Evolutionary conservation across 2,113 vertebrate species (phyloP), one percentile per base, ranked within the genome.

Genomic region (Manacus vitellinus): DNA sequence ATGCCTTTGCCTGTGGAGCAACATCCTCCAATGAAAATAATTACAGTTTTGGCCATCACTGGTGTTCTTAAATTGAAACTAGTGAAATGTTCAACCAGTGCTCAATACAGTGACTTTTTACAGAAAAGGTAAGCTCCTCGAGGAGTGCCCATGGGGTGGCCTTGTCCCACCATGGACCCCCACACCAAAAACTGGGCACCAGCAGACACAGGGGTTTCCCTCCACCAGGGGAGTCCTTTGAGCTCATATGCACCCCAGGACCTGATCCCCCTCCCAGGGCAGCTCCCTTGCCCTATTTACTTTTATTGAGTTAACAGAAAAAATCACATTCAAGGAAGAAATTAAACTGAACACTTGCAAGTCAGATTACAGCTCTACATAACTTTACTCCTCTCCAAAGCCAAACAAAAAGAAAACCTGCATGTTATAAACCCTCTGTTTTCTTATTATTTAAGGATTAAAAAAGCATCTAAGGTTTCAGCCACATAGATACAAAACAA

Each of bases 371-470:
- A 95, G 85, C 94, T 96, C 94, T 55, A 92, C 71, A 52, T 61
- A 91, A 92, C 88, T 96, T 67, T 74, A 88, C 74, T 94, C 55
- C 55, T 88, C 73, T 94, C 54, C 78, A 87, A 95, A 94, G 96
- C 88, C 94, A 97, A 95, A 92, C 81, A 81, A 58, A 59, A 78
- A 93, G 39, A 56, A 83, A 96, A 81, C 89, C n/a, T 19, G 3
- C 14, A 8, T 31, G 67, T 33, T 89, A 86, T 71, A 95, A 95
- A 47, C 58, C 62, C 51, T 89, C 68, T 90, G 72, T 96, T 94
- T 96, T 80, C 87, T 95, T 96, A 97, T 94, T 97, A 96, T 92
- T 98, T 91, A 72, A 97, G 96, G 94, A 95, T 86, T 96, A 91
- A 94, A 97, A 97, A 93, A 88, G 85, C 92, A 97, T 88, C 89